phyloP scores from a whole-genome alignment of 2,797 vertebrate species.

The Amazona finschi region DNA sequence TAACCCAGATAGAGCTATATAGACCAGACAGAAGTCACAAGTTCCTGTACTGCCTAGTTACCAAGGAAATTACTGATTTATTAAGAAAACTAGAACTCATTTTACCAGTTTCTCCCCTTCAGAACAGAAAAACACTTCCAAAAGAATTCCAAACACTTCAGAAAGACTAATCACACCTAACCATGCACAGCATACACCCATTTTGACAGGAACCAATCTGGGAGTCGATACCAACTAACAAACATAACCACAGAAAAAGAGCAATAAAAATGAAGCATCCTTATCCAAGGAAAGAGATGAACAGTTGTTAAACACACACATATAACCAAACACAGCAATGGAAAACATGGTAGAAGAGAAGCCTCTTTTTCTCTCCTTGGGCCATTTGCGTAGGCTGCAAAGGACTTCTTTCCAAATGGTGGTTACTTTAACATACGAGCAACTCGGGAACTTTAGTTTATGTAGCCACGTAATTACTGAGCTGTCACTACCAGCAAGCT shows the following conservation, averaged over 20 bases:
- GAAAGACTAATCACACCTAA: background rate
- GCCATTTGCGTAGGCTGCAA: background rate
- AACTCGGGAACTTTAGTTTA: background rate
- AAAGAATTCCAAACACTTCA: background rate
- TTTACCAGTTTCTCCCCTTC: background rate
- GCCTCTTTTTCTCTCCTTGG: background rate
- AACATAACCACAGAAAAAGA: background rate
- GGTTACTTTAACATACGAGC: background rate
- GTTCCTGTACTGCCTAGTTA: background rate
- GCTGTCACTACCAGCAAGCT: background rate
- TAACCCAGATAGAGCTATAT: accelerated
- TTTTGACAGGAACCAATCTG: background rate
- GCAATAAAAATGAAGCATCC: background rate
- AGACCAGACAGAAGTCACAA: background rate
- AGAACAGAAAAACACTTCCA: background rate
- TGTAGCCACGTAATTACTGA: background rate
- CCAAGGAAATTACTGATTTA: background rate
- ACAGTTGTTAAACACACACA: accelerated
- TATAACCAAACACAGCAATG: background rate
- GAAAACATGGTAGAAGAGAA: background rate
- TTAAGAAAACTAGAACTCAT: background rate
- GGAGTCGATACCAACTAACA: background rate
- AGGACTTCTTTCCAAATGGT: background rate
- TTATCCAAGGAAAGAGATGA: background rate
- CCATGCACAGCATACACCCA: background rate